Evolutionary conservation across 1,140 invertebrate genomes (phyloP), one percentile per base, ranked within the genome.

Genomic region (Caerostris extrusa): DNA sequence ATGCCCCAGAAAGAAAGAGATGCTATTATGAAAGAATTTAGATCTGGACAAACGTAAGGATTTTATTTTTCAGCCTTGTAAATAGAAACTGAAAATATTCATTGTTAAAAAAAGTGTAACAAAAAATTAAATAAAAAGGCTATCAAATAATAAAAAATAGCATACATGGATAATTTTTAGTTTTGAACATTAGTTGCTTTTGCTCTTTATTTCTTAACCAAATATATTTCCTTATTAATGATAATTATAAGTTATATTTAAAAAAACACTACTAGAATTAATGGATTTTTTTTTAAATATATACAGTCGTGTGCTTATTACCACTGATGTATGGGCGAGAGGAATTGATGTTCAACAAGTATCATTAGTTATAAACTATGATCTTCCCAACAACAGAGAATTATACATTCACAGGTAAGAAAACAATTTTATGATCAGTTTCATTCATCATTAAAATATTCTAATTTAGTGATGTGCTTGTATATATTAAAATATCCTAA

Each of bases 1-100:
- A 99, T 99, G 99, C 98, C 99, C 17, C 99, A 99, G 95, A 99
- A 99, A 95, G 99, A 99, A 96, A 97, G 99, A 96, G 99, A 99
- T 96, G 98, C 98, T 90, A 99, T 99, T 95, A 99, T 99, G 99
- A 99, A 99, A 96, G 99, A 99, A 96, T 99, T 99, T 96, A 96
- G 99, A 95, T 98, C 98, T 91, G 99, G 99, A 64, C 98, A 98
- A 96, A 99, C 98, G 97, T 98, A 96, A 94, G 93, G 14, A 14
- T 67, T 60, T 82, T 1, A 55, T 88, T 61, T 88, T 53, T 81
- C 17, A 14, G 5, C 34, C 34, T 34, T 34, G 34, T 34, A 34
- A 34, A 34, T 34, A 34, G 34, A 34, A 34, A 34, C 34, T 34
- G 34, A 34, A 34, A 34, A 34, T 34, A 34, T 34, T 34, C 34